Percentiles rank a stretch among this genome's conserved stretches.
These are phyloP conservation scores for Xyliphius kryptos DNA, from an alignment of 2,113 vertebrate species.

Conservation along the genomic window DNA sequence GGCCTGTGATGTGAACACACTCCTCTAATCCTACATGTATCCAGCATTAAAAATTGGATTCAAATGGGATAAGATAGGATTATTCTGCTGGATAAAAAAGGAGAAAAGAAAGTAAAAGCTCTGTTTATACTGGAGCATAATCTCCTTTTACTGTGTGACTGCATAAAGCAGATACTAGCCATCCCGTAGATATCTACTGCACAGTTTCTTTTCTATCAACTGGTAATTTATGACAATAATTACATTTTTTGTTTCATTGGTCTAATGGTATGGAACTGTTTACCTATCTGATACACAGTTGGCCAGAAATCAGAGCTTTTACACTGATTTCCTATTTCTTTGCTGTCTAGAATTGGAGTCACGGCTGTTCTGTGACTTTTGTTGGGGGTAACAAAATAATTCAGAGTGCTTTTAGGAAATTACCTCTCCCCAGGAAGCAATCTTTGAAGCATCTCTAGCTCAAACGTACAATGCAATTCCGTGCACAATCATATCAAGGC, in stretches of 20 bases:
- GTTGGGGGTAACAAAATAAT: constrained; percentile 60
- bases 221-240: constrained; percentile 51
- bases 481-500: constrained; percentile 43
- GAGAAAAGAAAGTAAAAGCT: constrained; percentile 91
- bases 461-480: constrained; percentile 37
- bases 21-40: constrained; percentile 87
- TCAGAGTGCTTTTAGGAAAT: constrained; percentile 61
- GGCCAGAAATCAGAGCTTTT: constrained; percentile 53
- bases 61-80: constrained; percentile 95
- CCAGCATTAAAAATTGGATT: constrained; percentile 99
- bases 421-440: constrained; percentile 49
- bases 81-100: constrained; percentile 85
- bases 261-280: constrained; percentile 62
- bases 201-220: constrained; percentile 5
- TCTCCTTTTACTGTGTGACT: constrained; percentile 79
- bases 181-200: constrained; percentile 43
- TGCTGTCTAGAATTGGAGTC: constrained; percentile 47
- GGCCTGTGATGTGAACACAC: constrained; percentile 79
- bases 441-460: constrained; percentile 27
- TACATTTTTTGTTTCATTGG: constrained; percentile 67
- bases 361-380: constrained; percentile 55
- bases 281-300: constrained; percentile 40
- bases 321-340: constrained; percentile 59
- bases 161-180: constrained; percentile 74
- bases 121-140: constrained; percentile 89